Evolutionary conservation across 1,140 invertebrate genomes (phyloP), one percentile per base, ranked within the genome.

Genomic region (Drosophila obscura): DNA sequence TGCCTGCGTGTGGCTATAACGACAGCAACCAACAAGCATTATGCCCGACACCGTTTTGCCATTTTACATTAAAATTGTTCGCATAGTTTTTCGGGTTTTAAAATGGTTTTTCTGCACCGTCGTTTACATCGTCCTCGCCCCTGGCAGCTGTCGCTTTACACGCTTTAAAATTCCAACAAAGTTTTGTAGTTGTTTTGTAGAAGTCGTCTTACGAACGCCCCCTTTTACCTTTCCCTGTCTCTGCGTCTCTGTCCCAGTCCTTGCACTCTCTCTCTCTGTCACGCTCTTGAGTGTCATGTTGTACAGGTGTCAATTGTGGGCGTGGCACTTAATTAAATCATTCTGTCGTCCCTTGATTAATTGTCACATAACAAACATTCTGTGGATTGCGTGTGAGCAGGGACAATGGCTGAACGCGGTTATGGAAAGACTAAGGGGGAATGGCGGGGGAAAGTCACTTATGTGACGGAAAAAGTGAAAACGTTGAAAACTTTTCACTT

Each of bases 51-150:
- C 65, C 73, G 64, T 57, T 61, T 19, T 49, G 79, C 78, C 77
- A 87, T 68, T 88, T 83, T 74, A 71, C 82, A 87, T 87, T 87
- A 87, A 87, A 88, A 87, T 87, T 87, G 63, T 81, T 82, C 48
- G 83, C 83, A 87, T 87, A 87, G 78, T 87, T 87, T 76, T 88
- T 73, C n/a, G 45, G 57, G 51, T 26, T 28, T 48, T 11, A 19
- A 41, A 57, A 51, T 64, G 69, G 49, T 31, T 59, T 46, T 62
- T 52, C 31, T 65, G 55, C 49, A 19, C 19, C 19, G 19, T 19
- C 19, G 19, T 19, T 19, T 28, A 6, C 26, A 28, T 7, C 50
- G 50, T 69, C 64, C 68, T 69, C 64, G 58, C 58, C 35, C 59
- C 50, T 55, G 44, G 61, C 68, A 79, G 65, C 69, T 68, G 58